These are phyloP conservation scores for Leptothorax acervorum DNA, from an alignment of 2,888 invertebrate species.

Conservation along the genomic window DNA sequence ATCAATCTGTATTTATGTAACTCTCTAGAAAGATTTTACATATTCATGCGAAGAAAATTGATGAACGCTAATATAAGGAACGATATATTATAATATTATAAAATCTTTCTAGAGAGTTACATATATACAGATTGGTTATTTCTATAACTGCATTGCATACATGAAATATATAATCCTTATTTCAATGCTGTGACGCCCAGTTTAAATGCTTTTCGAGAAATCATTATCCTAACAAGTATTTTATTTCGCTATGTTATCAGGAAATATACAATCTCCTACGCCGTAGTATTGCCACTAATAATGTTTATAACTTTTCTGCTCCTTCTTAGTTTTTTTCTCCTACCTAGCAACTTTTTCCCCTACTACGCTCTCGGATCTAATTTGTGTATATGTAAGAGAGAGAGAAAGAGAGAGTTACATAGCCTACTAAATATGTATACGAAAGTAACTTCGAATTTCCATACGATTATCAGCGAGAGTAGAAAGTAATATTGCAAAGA, in stretches of 20 bases:
- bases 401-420: slow-evolving; percentile 53
- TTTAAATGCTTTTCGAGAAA: neutral
- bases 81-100: no score
- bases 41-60: no score
- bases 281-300: neutral
- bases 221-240: neutral
- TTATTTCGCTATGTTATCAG: slow-evolving; percentile 11
- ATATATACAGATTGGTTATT: neutral
- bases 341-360: neutral
- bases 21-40: no score
- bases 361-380: slow-evolving; percentile 20
- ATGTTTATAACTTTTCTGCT: slow-evolving; percentile 29
- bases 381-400: slow-evolving; percentile 75
- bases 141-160: neutral
- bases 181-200: neutral
- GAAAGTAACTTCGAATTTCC: slow-evolving; percentile 19
- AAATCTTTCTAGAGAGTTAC: neutral
- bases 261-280: slow-evolving; percentile 8
- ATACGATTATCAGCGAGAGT: neutral
- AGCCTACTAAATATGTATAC: slow-evolving; percentile 71
- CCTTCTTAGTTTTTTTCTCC: neutral
- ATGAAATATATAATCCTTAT: neutral
- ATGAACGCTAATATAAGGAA: no score
- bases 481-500: neutral
- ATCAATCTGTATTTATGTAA: no score